Base-by-base conservation (phyloP, 2,113 vertebrate genomes). In the Setophaga coronata region DNA sequence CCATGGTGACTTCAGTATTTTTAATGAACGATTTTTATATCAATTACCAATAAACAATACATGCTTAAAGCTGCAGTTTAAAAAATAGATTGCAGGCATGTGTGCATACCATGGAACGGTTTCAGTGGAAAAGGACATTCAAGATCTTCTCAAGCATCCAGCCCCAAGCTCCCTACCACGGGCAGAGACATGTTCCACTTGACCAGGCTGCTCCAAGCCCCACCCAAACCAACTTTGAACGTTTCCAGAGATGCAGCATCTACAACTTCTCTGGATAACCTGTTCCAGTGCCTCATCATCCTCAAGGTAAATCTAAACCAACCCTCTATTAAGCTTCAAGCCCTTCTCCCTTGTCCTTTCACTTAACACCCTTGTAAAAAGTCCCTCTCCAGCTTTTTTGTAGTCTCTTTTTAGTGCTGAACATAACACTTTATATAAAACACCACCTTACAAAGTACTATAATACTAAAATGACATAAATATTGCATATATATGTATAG, bases 61-160 rank as follows among this genome's bases (percentile, higher is more conserved):
- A 47, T 45, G 73, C 28, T 77, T 87, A 65, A 87, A 82, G 23
- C 12, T 80, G 61, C 34, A 67, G 18, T 40, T 84, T 40, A 43
- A 48, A 14, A 93, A 47, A 5, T 17, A 24, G 9, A 76, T 6
- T 60, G 38, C 61, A 67, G 17, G n/a, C 10, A 25, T 5, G 2
- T 8, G 3, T 26, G 5, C 16, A 8, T n/a, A 81, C 34, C 2
- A 1, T 6, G 8, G 33, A 73, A 45, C 0, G 0, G 16, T 34
- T 24, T 60, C 7, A 5, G 38, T 47, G 11, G 28, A 74, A 82
- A 45, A 58, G 4, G 8, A 60, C 0, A 0, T 67, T 60, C n/a
- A 12, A 51, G 33, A 77, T 33, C 36, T 60, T 36, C 33, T 45
- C 45, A 77, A 74, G 11, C 33, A 74, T 5, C 28, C 28, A 20